Evolutionary conservation across 2,888 invertebrate genomes (phyloP), one percentile per base, ranked within the genome.

Genomic region (Cheilosia vulpina): DNA sequence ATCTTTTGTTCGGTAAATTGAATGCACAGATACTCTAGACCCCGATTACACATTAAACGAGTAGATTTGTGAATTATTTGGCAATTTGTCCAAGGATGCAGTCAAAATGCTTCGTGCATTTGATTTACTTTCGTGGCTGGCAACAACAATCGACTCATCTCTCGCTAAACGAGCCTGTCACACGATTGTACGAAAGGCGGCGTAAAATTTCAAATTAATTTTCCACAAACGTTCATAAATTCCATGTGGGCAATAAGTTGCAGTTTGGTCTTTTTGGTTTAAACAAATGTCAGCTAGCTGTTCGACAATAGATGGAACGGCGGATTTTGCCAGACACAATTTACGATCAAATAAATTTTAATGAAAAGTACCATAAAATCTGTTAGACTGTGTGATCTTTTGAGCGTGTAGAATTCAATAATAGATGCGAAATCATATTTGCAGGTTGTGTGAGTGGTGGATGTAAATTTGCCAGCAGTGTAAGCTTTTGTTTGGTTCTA

Each of bases 1-100:
- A 53, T 58, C 43, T 80, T 47, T 73, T 38, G 45, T 21, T 63
- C 17, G 15, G 13, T 47, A 52, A 34, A 65, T n/a, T 13, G n/a
- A 43, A 63, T 38, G 47, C 45, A 65, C 55, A 60, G 19, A 43
- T 53, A 47, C 17, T 66, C 45, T 45, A 31, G 17, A 19, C 41
- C 62, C 62, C 52, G 50, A 52, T 78, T 58, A 45, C 55, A 65
- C 68, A 47, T 31, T 52, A 21, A 41, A 50, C 43, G 55, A 68
- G 50, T 13, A 43, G 66, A 78, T 72, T 66, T 66, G 43, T 77
- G 45, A 71, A 71, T 69, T 78, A 55, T 68, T 83, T 83, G 83
- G 83, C 83, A 83, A 50, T 38, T 66, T 83, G 79, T 79, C 83
- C 83, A 83, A 83, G 79, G 83, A 73, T 83, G 72, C 52, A 45